Evolutionary conservation across 2,797 vertebrate species (phyloP).

Genomic region (Channa striata): DNA sequence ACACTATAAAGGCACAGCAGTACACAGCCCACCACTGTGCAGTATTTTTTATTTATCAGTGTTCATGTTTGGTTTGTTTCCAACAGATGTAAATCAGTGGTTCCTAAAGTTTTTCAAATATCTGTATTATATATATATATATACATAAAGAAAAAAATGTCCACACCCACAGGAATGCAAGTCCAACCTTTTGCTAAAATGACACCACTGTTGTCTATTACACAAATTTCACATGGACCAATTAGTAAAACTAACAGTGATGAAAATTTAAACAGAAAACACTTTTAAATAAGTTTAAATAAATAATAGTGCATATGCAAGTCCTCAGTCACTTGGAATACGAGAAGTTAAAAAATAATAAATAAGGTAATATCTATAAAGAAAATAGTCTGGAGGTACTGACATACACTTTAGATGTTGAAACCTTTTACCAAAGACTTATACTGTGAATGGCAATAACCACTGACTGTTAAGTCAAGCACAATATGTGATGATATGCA

Average conservation of each 20-base stretch:
- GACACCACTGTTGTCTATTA: too few species aligned
- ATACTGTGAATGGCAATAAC: background rate
- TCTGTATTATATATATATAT: too few species aligned
- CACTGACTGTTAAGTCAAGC: background rate
- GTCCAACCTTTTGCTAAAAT: background rate
- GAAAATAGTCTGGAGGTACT: background rate
- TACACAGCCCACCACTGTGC: background rate
- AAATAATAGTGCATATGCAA: too few species aligned
- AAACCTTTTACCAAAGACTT: background rate
- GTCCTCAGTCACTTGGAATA: too few species aligned
- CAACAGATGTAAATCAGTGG: background rate
- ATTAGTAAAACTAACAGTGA: background rate
- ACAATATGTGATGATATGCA: too few species aligned
- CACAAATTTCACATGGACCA: too few species aligned
- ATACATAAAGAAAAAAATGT: too few species aligned
- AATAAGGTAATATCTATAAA: too few species aligned
- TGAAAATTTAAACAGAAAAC: background rate
- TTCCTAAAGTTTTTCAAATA: background rate
- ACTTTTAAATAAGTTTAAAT: background rate
- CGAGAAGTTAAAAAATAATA: too few species aligned
- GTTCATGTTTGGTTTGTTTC: background rate
- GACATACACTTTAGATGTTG: background rate
- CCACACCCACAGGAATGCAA: background rate
- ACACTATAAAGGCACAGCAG: slow-evolving; percentile 11
- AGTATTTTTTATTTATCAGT: background rate